Evolutionary conservation across 2,888 invertebrate species (phyloP), one percentile per base, ranked within the genome.

Genomic region (Polydrusus pterygomalis): DNA sequence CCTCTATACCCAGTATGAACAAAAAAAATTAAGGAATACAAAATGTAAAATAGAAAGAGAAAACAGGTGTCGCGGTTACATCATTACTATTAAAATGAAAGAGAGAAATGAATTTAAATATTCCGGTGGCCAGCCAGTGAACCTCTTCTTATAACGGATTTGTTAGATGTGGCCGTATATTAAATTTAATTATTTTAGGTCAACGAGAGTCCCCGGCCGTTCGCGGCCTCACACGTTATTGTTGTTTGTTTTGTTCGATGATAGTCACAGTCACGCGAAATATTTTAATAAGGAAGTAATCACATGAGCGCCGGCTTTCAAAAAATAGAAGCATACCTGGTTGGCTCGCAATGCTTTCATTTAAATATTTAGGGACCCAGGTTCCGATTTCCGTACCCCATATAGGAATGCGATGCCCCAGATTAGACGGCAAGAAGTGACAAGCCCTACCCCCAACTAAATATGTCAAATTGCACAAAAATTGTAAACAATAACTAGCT

Each of bases 121-220:
- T 75, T 75, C 72, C 73, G 49, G 63, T 76, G 69, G 74, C 62
- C 74, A 74, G 74, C 74, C 74, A 74, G 74, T 74, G 73, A 76
- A 76, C 76, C 62, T 76, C 64, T 70, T 76, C 64, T 70, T 72
- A 56, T 76, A 76, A 76, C 76, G 76, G 76, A 72, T 64, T 73
- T 54, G 54, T 63, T 76, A 69, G 76, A 73, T 72, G 65, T 73
- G 20, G 68, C 58, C 58, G 67, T 71, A 68, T 65, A 69, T 67
- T 63, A 68, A 38, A 64, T 58, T 68, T 58, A 69, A 73, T 73
- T 45, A 73, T 76, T 76, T 75, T 75, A 75, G 72, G 76, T 76
- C 76, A 76, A 63, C 69, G 73, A 76, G 73, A 76, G 65, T 64
- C 70, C 68, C 63, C 65, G n/a, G n/a, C n/a, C n/a, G n/a, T 51